Percentiles rank a stretch among this genome's conserved stretches.
Evolutionary conservation across 2,888 invertebrate genomes (phyloP).

Genomic region (Acrobasis repandana): DNA sequence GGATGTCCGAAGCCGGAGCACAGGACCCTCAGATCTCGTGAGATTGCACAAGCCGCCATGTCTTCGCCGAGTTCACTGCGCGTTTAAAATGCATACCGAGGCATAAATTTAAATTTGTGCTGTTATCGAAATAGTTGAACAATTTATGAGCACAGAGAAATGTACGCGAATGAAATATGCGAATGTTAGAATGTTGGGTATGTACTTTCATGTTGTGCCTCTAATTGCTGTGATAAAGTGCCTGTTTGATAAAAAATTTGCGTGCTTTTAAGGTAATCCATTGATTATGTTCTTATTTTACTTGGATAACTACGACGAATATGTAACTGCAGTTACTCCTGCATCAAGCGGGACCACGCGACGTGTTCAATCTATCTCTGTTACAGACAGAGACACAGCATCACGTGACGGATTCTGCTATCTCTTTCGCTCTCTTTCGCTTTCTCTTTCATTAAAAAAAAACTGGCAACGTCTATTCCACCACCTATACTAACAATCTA

Average conservation of each 20-base stretch:
- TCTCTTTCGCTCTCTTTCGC: no score
- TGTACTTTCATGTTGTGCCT: slow-evolving; percentile 41
- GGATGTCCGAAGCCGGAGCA: slow-evolving; percentile 45
- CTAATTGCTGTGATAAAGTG: slow-evolving; percentile 54
- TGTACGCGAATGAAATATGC: slow-evolving; percentile 64
- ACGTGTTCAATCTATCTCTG: no score
- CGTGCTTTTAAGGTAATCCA: background rate
- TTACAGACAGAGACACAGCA: no score
- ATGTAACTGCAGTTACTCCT: no score
- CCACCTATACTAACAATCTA: no score
- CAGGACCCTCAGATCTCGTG: slow-evolving; percentile 64
- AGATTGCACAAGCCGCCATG: slow-evolving; percentile 60
- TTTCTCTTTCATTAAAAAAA: no score
- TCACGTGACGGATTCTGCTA: no score
- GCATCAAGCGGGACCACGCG: no score
- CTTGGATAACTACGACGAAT: no score
- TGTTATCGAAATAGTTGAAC: slow-evolving; percentile 76
- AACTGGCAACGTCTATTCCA: no score
- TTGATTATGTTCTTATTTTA: no score
- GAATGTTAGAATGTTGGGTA: slow-evolving; percentile 52
- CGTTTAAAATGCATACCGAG: slow-evolving; percentile 69
- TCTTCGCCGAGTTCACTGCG: slow-evolving; percentile 67
- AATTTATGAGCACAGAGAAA: slow-evolving; percentile 69
- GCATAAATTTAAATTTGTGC: slow-evolving; percentile 77
- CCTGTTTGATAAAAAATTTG: slow-evolving; percentile 32